These are phyloP conservation scores for Plecturocebus donacophilus DNA, from an alignment of 2,113 vertebrate species.

Conservation along the genomic window DNA sequence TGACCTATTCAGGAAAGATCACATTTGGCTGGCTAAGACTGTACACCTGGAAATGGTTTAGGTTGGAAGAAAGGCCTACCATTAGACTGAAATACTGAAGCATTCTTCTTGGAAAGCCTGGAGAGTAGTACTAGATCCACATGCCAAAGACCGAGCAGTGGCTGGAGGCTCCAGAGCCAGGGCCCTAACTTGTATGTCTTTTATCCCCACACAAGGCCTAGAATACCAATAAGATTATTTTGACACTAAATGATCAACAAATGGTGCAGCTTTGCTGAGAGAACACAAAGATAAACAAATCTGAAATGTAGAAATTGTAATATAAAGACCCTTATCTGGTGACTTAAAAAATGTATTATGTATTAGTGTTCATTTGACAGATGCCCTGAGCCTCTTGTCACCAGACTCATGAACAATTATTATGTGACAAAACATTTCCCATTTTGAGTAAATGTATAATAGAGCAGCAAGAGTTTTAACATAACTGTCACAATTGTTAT, in stretches of 20 bases:
- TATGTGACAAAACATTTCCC: not conserved
- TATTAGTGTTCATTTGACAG: not conserved
- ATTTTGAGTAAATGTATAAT: constrained; percentile 18
- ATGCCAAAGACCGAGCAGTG: not conserved
- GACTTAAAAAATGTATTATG: not conserved
- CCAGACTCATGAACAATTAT: not conserved
- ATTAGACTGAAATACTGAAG: not conserved
- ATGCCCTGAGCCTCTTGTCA: not conserved
- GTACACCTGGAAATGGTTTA: not conserved
- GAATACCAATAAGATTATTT: not conserved
- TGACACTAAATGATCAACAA: not conserved
- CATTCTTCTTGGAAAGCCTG: not conserved
- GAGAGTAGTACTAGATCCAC: not conserved
- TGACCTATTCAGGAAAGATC: not conserved
- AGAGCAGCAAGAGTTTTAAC: not conserved
- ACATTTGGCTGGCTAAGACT: not conserved
- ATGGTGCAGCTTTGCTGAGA: not conserved
- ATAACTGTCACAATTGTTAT: not conserved
- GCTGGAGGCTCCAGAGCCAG: not conserved
- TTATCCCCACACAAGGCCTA: not conserved
- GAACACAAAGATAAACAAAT: not conserved
- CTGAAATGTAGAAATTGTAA: not conserved
- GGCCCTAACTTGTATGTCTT: not conserved
- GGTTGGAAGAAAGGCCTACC: not conserved
- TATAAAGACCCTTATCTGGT: not conserved